phyloP scores from a whole-genome alignment of 2,888 invertebrate genomes.

The Gymnoscelis rufifasciata region DNA sequence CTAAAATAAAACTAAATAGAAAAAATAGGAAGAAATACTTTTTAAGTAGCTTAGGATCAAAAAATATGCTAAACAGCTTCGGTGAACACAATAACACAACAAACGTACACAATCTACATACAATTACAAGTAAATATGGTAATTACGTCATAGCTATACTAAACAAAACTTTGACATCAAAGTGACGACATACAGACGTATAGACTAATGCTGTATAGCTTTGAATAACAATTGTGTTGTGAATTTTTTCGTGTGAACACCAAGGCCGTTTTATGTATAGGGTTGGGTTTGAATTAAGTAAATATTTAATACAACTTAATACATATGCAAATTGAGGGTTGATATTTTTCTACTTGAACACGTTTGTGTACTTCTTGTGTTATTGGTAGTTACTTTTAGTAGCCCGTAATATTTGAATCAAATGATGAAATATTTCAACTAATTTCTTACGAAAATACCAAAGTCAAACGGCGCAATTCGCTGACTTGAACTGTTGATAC shows the following conservation, averaged over 20 bases:
- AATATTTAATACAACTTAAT: not conserved
- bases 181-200: slow-evolving; percentile 18
- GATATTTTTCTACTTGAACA: not conserved
- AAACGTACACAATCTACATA: not conserved
- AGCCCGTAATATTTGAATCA: no score
- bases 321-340: not conserved
- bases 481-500: no score
- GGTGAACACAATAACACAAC: not conserved
- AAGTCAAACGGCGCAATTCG: no score
- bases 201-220: slow-evolving; percentile 17
- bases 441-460: no score
- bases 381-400: no score
- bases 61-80: no score
- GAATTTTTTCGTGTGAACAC: slow-evolving; percentile 8
- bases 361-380: no score
- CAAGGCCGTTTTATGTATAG: slow-evolving; percentile 6
- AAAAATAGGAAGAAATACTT: no score
- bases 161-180: not conserved
- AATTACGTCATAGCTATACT: not conserved
- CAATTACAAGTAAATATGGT: not conserved
- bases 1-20: no score
- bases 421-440: no score
- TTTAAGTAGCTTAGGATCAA: no score
- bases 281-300: not conserved
- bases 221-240: slow-evolving; percentile 22